Base-by-base conservation (phyloP, 2,888 invertebrate species). In the Zelleria hepariella region DNA sequence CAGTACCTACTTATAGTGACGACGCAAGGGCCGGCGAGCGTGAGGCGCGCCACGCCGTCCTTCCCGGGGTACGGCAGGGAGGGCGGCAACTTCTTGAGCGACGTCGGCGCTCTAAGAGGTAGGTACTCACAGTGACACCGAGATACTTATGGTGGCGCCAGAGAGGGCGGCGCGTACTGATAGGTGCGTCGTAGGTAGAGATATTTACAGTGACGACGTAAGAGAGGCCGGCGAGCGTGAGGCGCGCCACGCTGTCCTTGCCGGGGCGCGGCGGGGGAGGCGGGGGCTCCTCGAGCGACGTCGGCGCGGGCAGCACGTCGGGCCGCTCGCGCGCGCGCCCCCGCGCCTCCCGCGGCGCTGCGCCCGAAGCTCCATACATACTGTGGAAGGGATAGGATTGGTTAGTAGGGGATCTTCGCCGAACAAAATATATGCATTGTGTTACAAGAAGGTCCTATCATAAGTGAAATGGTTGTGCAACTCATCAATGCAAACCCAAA, bases 11-110 rank as follows among this genome's bases (percentile, higher is more conserved):
- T 92, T 77, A 95, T 95, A 82, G 93, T 92, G 70, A 94, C 93
- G 76, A 95, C 93, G 81, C 94, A 94, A 70, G 94, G 86, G 63
- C 95, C 95, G 68, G 93, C 93, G 79, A 94, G 91, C 23, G 95
- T 94, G 91, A 96, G 94, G 72, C 93, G 90, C 48, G 94, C 94
- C 27, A 96, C 96, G 63, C 95, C 95, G 71, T 95, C 94, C 89
- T 94, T 94, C 74, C 93, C 91, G 49, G 74, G 83, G 64, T 71
- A 87, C n/a, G 32, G 32, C 73, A 72, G 85, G 69, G 71, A 77
- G 68, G 70, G 85, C 69, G 74, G 66, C 70, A 78, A 75, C 64
- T 74, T 79, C 80, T 64, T 18, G n/a, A 78, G 77, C 80, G 82
- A 71, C 77, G 81, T 79, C 72, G 86, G 84, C 78, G 82, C 79